phyloP scores from a whole-genome alignment of 30 jellyfish, hydroid and myxozoan species.

The Sanderia malayensis region DNA sequence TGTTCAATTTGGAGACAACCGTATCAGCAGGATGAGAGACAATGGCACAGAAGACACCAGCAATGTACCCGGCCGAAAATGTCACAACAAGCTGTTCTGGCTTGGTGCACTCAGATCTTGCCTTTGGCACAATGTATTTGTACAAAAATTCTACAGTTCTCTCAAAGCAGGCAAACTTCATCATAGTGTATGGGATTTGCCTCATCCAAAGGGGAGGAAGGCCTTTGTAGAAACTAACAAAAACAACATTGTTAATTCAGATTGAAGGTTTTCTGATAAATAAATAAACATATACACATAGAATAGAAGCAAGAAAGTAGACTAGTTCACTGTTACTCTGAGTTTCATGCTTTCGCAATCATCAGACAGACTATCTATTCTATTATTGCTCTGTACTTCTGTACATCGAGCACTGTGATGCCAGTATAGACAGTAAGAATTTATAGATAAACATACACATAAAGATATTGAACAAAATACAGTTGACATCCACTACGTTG shows the following conservation, averaged over 20 bases:
- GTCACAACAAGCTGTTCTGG: conserved; percentile 97
- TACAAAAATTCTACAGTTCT: conserved; percentile 93
- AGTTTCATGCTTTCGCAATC: too few species aligned
- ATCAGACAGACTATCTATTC: too few species aligned
- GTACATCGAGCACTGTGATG: too few species aligned
- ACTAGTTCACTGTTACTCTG: too few species aligned
- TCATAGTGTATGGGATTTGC: conserved; percentile 99
- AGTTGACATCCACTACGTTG: too few species aligned
- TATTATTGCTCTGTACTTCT: too few species aligned
- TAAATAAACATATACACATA: too few species aligned
- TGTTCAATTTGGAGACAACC: conserved; percentile 94
- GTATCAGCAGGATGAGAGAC: conserved; percentile 99
- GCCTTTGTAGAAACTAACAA: conserved; percentile 90
- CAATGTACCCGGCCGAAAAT: conserved; percentile 98
- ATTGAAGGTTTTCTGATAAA: too few species aligned
- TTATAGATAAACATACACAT: too few species aligned
- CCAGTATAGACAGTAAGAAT: too few species aligned
- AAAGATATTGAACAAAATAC: too few species aligned
- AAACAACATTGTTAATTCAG: neutral
- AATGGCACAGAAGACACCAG: conserved; percentile 99
- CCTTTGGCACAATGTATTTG: conserved; percentile 93
- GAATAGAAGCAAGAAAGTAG: too few species aligned
- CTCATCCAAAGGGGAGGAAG: conserved; percentile 99
- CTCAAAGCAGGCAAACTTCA: conserved; percentile 99
- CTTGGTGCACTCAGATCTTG: conserved; percentile 95